Base-by-base conservation (phyloP, 2,888 invertebrate genomes). In the Eupithecia inturbata region DNA sequence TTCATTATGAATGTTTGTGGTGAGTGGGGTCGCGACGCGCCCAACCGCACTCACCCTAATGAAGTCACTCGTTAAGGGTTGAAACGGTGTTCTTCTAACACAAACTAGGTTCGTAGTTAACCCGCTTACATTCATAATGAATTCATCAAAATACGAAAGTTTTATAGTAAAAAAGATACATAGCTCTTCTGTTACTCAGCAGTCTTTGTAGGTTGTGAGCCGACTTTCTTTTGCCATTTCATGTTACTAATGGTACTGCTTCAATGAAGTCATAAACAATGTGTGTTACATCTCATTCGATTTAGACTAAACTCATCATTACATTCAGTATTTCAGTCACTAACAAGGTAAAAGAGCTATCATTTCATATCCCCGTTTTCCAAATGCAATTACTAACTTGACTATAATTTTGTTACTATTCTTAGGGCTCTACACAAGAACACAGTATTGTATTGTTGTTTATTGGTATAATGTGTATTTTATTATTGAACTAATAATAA, bases 311-410 rank as follows among this genome's bases (percentile, higher is more conserved):
- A 92, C 89, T 85, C 89, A 90, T 85, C 82, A 77, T 79, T 80
- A 78, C 82, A 84, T 80, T 85, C 81, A 80, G 83, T 84, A 85
- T 84, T 86, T 83, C 80, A 80, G 74, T 78, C 75, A 93, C 93
- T 93, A 93, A 93, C 92, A 87, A 88, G 89, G 92, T 39, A 66
- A 36, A 66, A 26, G 39, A 41, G 89, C 90, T 81, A 82, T 39
- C 83, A 86, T 74, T 63, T 86, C 88, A 87, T 84, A 82, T 80
- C 69, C 64, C 75, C 67, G 79, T 82, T 76, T 83, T 82, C 84
- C 82, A 85, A 87, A 81, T 85, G 88, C 90, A 86, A 87, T 85
- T 83, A 91, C 91, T 93, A 93, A 93, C 91, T 86, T 82, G 75
- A 83, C 80, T 80, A 81, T 83, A 79, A 84, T 86, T 88, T 90